Conservation (phyloP, 2,797 vertebrate genomes). For the Discoglossus pictus region DNA sequence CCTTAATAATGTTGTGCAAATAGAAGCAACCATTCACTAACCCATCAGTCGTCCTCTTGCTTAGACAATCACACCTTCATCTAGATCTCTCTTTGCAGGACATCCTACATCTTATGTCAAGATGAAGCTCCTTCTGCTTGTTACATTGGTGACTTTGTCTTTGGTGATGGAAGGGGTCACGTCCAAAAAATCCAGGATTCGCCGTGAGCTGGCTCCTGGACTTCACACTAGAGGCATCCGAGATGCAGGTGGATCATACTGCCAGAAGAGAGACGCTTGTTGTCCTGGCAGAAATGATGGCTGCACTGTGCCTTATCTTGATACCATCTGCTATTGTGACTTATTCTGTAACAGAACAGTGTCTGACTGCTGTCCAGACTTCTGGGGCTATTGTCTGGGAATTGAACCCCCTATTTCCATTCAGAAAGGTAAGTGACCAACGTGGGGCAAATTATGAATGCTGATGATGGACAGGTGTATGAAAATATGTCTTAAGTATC, state of each 20-base stretch:
- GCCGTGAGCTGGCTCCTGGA: constrained; percentile 81
- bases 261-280: constrained; percentile 82
- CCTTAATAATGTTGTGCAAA: too few relatives aligned
- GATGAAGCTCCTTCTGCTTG: constrained; percentile 51
- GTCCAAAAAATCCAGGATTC: constrained; percentile 65
- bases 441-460: too few relatives aligned
- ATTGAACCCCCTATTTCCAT: constrained; percentile 62
- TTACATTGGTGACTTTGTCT: constrained; percentile 61
- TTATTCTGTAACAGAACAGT: constrained; percentile 96
- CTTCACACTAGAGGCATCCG: constrained; percentile 85
- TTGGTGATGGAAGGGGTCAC: constrained; percentile 56
- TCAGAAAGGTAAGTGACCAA: constrained; percentile 57
- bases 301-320: constrained; percentile 90
- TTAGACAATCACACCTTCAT: too few relatives aligned
- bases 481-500: too few relatives aligned
- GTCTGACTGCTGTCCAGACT: constrained; percentile 96
- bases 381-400: constrained; percentile 88
- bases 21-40: too few relatives aligned
- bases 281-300: constrained; percentile 84
- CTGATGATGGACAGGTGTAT: too few relatives aligned
- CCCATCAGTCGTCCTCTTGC: too few relatives aligned
- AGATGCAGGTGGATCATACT: constrained; percentile 87
- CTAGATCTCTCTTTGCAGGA: constrained; percentile 30
- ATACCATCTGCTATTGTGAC: constrained; percentile 96
- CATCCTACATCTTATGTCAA: constrained; percentile 4